A percentile compares a stretch with the other conserved stretches of the same genome.
phyloP scores from a whole-genome alignment of 2,888 invertebrate genomes.

The Amphipoea lucens region DNA sequence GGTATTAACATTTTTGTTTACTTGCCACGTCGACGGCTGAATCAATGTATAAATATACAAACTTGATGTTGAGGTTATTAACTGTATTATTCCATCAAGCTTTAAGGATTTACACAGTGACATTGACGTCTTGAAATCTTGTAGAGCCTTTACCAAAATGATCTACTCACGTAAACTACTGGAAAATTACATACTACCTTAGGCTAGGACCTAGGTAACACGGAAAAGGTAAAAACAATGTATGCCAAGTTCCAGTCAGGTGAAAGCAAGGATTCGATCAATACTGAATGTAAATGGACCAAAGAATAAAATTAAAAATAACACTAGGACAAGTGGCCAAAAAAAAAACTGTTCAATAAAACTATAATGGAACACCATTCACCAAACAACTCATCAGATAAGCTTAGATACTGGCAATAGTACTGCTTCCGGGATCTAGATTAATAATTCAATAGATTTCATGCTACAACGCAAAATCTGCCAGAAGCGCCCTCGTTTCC shows the following conservation, averaged over 20 bases:
- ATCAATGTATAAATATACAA: conserved; percentile 38
- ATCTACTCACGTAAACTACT: background rate
- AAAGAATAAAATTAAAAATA: background rate
- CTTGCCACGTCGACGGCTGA: conserved; percentile 24
- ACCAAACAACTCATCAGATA: conserved; percentile 1
- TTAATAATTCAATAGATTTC: conserved; percentile 23
- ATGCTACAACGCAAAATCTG: conserved; percentile 13
- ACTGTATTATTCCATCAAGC: conserved; percentile 57
- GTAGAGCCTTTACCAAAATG: conserved; percentile 1
- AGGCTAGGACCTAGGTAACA: background rate
- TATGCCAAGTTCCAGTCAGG: background rate
- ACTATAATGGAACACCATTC: background rate
- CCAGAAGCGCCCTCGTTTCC: conserved; percentile 10
- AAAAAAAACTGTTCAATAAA: background rate
- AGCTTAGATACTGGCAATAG: background rate
- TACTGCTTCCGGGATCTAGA: background rate
- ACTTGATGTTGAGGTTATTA: conserved; percentile 30
- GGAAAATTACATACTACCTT: background rate
- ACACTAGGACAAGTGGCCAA: background rate
- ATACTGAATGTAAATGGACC: background rate
- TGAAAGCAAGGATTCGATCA: background rate
- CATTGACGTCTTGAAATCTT: conserved; percentile 5
- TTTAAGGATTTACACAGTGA: conserved; percentile 39
- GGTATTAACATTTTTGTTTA: conserved; percentile 47
- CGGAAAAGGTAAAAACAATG: background rate